phyloP scores from a whole-genome alignment of 2,113 vertebrate species.

The Telmatochromis sp. region DNA sequence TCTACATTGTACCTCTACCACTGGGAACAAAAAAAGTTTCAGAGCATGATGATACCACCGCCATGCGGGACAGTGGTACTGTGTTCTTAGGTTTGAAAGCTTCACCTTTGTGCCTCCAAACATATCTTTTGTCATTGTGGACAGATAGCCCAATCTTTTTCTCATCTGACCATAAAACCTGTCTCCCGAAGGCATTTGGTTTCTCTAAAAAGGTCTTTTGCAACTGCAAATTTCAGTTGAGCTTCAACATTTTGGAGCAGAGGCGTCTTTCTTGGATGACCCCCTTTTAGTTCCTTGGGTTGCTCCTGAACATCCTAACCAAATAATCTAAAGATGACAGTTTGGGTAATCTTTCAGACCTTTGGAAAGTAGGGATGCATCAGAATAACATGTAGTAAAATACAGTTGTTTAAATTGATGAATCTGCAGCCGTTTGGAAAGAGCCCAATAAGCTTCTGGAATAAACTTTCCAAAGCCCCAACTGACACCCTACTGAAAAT shows the following conservation, averaged over 20 bases:
- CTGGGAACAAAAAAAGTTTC: neutral
- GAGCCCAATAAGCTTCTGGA: neutral
- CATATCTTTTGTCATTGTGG: neutral
- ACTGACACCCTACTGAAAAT: neutral
- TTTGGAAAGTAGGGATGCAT: neutral
- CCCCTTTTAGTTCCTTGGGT: neutral
- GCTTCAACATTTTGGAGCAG: neutral
- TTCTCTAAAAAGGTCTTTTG: neutral
- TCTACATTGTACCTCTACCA: neutral
- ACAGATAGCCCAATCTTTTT: neutral
- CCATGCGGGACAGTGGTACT: fast-evolving
- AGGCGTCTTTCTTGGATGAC: neutral
- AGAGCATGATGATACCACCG: neutral
- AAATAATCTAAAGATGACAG: neutral
- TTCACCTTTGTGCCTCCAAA: neutral
- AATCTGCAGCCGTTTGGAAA: neutral
- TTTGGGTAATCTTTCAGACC: neutral
- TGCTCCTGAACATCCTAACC: neutral
- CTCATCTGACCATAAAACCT: neutral
- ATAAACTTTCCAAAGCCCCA: neutral
- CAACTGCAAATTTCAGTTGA: neutral
- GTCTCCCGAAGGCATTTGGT: neutral
- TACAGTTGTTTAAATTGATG: neutral
- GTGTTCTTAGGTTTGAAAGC: neutral
- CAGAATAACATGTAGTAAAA: neutral